Evolutionary conservation across 2,113 vertebrate species (phyloP).

Genomic region (Gymnobelideus leadbeateri): DNA sequence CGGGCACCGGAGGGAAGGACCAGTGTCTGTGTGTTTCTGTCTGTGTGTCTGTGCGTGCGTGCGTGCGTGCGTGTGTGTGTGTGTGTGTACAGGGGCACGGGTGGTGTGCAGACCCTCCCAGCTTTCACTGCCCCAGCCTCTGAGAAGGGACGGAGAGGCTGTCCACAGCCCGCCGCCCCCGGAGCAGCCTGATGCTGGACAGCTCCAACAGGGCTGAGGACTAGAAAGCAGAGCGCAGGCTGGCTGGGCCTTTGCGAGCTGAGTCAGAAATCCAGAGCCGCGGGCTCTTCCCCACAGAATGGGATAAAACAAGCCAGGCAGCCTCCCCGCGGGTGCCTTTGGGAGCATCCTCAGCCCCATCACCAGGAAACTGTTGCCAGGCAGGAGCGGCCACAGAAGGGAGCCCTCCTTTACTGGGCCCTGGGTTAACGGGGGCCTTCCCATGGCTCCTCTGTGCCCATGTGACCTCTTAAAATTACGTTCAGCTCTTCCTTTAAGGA

Average conservation of each 20-base stretch:
- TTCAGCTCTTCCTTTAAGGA: not conserved
- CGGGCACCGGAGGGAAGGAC: too few relatives aligned
- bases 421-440: not conserved
- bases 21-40: not conserved
- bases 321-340: fast-evolving
- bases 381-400: not conserved
- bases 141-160: not conserved
- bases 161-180: too few relatives aligned
- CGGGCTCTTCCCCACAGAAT: not conserved
- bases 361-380: not conserved
- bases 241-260: too few relatives aligned
- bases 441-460: not conserved
- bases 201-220: not conserved
- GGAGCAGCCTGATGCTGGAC: not conserved
- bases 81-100: not conserved
- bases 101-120: not conserved
- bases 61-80: too few relatives aligned
- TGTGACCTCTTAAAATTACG: not conserved
- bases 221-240: not conserved
- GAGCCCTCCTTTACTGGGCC: not conserved
- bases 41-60: not conserved
- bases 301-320: fast-evolving
- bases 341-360: not conserved
- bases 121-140: not conserved
- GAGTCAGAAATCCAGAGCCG: too few relatives aligned